Base-by-base conservation (phyloP, 1,140 invertebrate species). In the Apis dorsata region DNA sequence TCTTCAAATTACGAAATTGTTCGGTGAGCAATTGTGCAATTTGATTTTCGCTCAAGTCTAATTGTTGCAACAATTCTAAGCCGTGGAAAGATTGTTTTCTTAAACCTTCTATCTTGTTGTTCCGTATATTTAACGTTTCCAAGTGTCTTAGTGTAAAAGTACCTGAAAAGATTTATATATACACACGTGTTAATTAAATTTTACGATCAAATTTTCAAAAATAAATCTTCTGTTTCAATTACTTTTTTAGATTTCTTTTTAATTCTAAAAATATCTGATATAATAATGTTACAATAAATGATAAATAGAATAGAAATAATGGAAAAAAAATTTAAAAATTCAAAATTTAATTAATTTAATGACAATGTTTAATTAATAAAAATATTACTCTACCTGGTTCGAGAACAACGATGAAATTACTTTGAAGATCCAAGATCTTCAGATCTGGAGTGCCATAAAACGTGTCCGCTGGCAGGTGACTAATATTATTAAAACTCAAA, bases 1-100 rank as follows among this genome's bases (percentile, higher is more conserved):
- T 96, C 63, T 95, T 95, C 72, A 97, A 93, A 92, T 97, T 96
- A n/a, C 95, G 95, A 93, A 98, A 98, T 91, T 98, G 97, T 90
- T 96, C 96, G n/a, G 96, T 95, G 28, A 97, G 96, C 78, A 98
- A 93, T 88, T 97, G 96, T 59, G 96, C 95, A 34, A 98, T 95
- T 12, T 95, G 92, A 92, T 98, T 98, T 85, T 95, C 95, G 70
- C 96, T 97, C 1, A 98, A 91, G 91, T 98, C 97, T 19, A 98
- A 90, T 75, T 96, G 95, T 92, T 98, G 97, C 13, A 98, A 92
- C 62, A 95, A 95, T 65, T 95, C 94, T 19, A 98, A 90, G 21
- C 96, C 96, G 84, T 95, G 95, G 90, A 98, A 97, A 19, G 97
- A 96, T 91, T 97, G 95, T 90, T 96, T 95, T 90, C 96, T 95